Evolutionary conservation across 1,140 invertebrate genomes (phyloP), one percentile per base, ranked within the genome.

Genomic region (Fopius arisanus): DNA sequence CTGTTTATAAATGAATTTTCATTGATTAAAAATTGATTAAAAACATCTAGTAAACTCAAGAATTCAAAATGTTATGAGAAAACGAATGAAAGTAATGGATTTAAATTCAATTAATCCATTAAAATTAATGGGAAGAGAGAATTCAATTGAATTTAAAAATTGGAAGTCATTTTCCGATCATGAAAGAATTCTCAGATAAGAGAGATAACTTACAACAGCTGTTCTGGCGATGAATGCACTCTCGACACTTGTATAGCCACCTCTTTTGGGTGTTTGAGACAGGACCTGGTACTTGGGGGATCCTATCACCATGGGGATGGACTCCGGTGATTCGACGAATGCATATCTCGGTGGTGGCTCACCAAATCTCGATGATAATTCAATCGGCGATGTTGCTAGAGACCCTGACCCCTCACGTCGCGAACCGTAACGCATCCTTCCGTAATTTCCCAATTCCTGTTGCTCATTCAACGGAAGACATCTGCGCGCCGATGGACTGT

Each of bases 141-240:
- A n/a, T n/a, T n/a, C n/a, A n/a, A n/a, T n/a, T n/a, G n/a, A n/a
- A n/a, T n/a, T n/a, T n/a, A n/a, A n/a, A n/a, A n/a, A n/a, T n/a
- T n/a, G n/a, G n/a, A n/a, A n/a, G n/a, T n/a, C n/a, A n/a, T n/a
- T n/a, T n/a, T n/a, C n/a, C n/a, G n/a, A n/a, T n/a, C 16, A 23
- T 5, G 59, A 31, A 70, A 65, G 69, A 63, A 74, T 40, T 26
- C 33, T 62, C 33, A 54, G 54, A 59, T 14, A 40, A 37, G 6
- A n/a, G 19, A 14, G 14, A 54, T 41, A n/a, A 73, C 86, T 86
- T 71, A 88, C 87, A 23, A 88, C 87, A 9, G 87, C 87, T 19
- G 87, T 88, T 76, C 87, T 84, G 0, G 87, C 86, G 19, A 88
- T 85, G 66, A 88, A 88, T 2, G 87, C 86, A 67, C 82, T 87